A percentile compares a stretch with the other conserved stretches of the same genome.
Conservation (phyloP, 2,797 vertebrate genomes). For the Brachymystax lenok region DNA sequence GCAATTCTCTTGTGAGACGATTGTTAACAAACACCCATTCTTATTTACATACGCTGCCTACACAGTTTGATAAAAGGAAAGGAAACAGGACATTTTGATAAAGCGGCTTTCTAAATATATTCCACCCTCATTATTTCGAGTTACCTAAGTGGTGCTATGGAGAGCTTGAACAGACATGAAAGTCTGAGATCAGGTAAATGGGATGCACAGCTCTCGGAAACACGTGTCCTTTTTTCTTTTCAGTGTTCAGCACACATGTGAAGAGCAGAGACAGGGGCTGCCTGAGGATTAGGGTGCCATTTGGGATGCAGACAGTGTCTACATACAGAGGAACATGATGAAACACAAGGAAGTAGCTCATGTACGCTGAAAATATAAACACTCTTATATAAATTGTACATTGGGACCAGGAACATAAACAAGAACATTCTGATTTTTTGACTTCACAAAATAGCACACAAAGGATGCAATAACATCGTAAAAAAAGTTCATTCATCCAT, state of each 20-base stretch:
- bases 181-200: constrained; percentile 4
- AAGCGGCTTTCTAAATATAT: constrained; percentile 28
- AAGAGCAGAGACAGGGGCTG: neutral
- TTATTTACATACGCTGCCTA: constrained; percentile 24
- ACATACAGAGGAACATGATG: neutral
- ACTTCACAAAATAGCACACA: neutral
- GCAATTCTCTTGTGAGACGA: constrained; percentile 2
- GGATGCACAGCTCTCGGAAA: constrained; percentile 24
- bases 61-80: constrained; percentile 19
- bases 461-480: neutral
- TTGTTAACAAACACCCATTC: constrained; percentile 18
- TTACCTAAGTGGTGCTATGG: neutral
- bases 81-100: constrained; percentile 31
- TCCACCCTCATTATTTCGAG: constrained; percentile 18
- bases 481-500: neutral
- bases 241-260: neutral
- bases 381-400: constrained; percentile 1
- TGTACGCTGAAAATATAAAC: neutral
- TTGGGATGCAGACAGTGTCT: neutral
- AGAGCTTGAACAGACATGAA: constrained; percentile 3
- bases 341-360: neutral
- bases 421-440: neutral
- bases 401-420: neutral
- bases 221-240: neutral
- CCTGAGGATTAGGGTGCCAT: neutral